phyloP scores from a whole-genome alignment of 2,797 vertebrate genomes.

The Phrynocephalus vlangalii region DNA sequence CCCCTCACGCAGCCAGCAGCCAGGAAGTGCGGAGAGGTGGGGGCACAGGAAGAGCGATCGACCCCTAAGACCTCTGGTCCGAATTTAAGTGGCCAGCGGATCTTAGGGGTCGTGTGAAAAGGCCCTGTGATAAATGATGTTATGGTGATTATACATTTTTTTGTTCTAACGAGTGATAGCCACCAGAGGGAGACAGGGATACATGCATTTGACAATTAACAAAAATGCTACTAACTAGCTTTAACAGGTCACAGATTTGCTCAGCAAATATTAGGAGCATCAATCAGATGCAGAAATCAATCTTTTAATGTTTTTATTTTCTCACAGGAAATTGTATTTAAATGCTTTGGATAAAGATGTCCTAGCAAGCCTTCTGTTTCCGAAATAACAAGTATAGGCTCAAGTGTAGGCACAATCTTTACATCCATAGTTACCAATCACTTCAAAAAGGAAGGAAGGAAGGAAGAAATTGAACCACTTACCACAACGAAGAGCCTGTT shows the following conservation, averaged over 20 bases:
- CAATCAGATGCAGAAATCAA: not conserved
- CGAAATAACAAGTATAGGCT: not conserved
- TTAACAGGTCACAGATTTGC: not conserved
- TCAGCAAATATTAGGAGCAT: constrained; percentile 2
- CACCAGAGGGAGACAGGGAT: constrained; percentile 39
- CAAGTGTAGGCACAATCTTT: not conserved
- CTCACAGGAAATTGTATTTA: not conserved
- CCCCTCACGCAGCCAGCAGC: no score
- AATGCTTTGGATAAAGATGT: not conserved
- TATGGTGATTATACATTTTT: not conserved
- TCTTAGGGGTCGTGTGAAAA: no score
- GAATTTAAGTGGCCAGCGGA: no score
- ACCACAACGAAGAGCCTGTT: not conserved
- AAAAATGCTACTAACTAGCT: not conserved
- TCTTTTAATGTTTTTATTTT: not conserved
- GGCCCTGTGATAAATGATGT: not conserved
- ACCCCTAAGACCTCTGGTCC: no score
- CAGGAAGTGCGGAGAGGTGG: no score
- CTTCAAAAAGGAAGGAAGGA: not conserved
- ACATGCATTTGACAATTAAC: not conserved
- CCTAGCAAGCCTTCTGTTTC: not conserved
- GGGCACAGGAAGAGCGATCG: no score
- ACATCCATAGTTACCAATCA: not conserved
- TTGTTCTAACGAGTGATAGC: not conserved
- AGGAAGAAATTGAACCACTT: not conserved